Evolutionary conservation across 2,797 vertebrate genomes (phyloP), one percentile per base, ranked within the genome.

Genomic region (Takifugu rubripes): DNA sequence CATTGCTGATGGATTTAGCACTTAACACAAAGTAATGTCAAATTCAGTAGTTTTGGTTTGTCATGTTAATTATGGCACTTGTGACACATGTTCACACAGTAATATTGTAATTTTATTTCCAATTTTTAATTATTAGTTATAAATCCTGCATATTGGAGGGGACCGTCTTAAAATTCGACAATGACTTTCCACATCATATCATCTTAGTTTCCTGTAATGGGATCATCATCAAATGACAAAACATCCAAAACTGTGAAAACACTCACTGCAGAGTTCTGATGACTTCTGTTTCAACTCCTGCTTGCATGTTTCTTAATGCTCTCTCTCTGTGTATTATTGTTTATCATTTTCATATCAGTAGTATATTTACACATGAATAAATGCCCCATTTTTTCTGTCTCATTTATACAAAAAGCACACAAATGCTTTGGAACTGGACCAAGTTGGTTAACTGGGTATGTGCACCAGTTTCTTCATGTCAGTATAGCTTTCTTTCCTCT

Each of bases 361-460:
- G 86, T 89, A 81, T 87, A 81, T 87, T 85, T 84, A 75, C 75
- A 74, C 66, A 78, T 88, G 66, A 92, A 91, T 92, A 91, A 91
- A 93, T 90, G 72, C 88, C 86, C 88, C 86, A 90, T 90, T 91
- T 75, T 92, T 75, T 93, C 84, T 92, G 89, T 92, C 90, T 92
- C 76, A 54, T 93, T 91, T 87, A 88, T 78, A 89, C 88, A 90
- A 91, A 92, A 93, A 93, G 91, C 92, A 85, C 86, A 91, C 92
- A 90, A 88, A 90, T 90, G 85, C 86, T 92, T 91, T 89, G 92
- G 92, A 93, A 77, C 91, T 81, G 91, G 90, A 93, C 78, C 90
- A 91, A 89, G 90, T 92, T 90, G 91, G 90, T 92, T 92, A 90
- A 90, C 79, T 82, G 90, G 92, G 92, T 93, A 93, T 78, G 91